Percentiles rank a stretch among this genome's conserved stretches.
These are phyloP conservation scores for Pyralis farinalis DNA, from an alignment of 2,888 invertebrate species.

Conservation along the genomic window DNA sequence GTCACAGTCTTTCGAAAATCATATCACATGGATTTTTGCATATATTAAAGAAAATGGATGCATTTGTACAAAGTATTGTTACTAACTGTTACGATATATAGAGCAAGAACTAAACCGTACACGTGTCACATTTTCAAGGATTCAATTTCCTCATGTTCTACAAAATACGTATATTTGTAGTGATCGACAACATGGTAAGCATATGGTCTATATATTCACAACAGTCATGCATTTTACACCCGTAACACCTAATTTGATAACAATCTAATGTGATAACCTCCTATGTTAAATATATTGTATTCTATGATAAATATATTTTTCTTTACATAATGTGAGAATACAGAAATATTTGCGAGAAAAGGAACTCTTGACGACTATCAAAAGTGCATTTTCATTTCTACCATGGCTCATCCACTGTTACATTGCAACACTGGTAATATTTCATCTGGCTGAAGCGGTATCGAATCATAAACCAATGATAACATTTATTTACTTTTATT, in stretches of 20 bases:
- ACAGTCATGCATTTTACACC: conserved; percentile 56
- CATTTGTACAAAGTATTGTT: conserved; percentile 44
- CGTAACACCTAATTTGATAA: conserved; percentile 59
- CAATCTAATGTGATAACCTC: conserved; percentile 57
- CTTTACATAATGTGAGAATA: conserved; percentile 38
- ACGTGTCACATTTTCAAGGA: conserved; percentile 26
- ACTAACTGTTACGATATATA: conserved; percentile 12
- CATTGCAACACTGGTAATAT: conserved; percentile 6
- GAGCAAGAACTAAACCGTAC: conserved; percentile 10
- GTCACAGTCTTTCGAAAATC: conserved; percentile 39
- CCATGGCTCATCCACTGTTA: background rate
- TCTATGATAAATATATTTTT: conserved; percentile 30
- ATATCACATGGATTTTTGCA: conserved; percentile 29
- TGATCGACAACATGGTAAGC: conserved; percentile 28
- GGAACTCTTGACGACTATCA: conserved; percentile 15
- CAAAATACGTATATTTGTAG: too few species aligned
- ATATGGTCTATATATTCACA: conserved; percentile 52
- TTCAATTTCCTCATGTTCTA: background rate
- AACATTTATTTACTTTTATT: background rate
- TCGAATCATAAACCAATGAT: conserved; percentile 6
- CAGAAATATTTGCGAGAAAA: conserved; percentile 17
- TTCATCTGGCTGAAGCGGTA: background rate
- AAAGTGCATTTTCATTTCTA: conserved; percentile 16
- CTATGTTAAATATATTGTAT: conserved; percentile 39
- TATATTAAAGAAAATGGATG: conserved; percentile 11